Evolutionary conservation across 2,888 invertebrate species (phyloP).

Genomic region (Microplitis manilae): DNA sequence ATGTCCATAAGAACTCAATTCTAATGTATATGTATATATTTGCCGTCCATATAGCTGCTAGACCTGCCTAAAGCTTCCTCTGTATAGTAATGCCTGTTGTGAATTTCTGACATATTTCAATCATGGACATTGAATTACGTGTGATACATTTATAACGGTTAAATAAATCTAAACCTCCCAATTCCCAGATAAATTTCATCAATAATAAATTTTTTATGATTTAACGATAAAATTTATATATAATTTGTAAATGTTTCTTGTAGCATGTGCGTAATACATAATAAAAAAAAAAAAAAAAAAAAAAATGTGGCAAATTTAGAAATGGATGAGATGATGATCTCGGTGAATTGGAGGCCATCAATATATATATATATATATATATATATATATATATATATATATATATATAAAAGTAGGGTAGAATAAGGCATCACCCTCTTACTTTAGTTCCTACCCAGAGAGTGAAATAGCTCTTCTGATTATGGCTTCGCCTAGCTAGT

Average conservation of each 20-base stretch:
- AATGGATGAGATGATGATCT: slow-evolving; percentile 1
- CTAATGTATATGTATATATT: not conserved
- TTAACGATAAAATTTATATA: not conserved
- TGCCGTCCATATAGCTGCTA: not conserved
- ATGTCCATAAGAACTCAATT: not conserved
- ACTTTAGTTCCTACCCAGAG: not conserved
- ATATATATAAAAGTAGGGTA: not conserved
- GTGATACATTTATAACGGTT: not conserved
- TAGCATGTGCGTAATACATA: not conserved
- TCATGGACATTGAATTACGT: not conserved
- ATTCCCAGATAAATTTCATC: not conserved
- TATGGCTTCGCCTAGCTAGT: slow-evolving; percentile 12
- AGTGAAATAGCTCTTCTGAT: slow-evolving; percentile 5
- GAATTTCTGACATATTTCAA: not conserved
- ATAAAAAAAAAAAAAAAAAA: not conserved
- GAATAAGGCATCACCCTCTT: not conserved
- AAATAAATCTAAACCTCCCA: not conserved
- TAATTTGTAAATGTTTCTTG: not conserved
- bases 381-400: slow-evolving; percentile 1
- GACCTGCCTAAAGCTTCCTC: not conserved
- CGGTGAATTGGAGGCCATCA: not conserved
- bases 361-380: not conserved
- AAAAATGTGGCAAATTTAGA: not conserved
- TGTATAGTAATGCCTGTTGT: not conserved
- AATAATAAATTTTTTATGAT: not conserved